Conservation (phyloP, 2,888 invertebrate genomes). For the Theodoxus fluviatilis region DNA sequence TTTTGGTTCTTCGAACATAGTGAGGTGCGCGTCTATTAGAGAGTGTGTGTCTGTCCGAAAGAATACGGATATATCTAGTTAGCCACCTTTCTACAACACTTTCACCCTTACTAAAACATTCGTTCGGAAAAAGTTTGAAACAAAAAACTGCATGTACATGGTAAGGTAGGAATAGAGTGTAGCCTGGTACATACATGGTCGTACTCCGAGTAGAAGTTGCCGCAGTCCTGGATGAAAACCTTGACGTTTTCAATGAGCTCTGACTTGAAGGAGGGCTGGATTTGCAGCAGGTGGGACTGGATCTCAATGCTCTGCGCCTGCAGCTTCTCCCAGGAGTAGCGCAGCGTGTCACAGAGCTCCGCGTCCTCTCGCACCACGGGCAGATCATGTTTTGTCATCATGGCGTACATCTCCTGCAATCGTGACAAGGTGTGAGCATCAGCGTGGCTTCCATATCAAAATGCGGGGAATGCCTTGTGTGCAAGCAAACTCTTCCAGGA, state of each 20-base stretch:
- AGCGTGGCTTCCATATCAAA: background rate
- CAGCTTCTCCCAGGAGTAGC: slow-evolving; percentile 87
- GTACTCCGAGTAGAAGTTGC: slow-evolving; percentile 66
- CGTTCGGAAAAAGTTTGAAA: too few relatives aligned
- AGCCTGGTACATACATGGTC: slow-evolving; percentile 46
- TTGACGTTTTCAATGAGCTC: slow-evolving; percentile 82
- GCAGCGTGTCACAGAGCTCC: slow-evolving; percentile 88
- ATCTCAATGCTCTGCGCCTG: slow-evolving; percentile 74
- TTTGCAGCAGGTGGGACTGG: slow-evolving; percentile 79
- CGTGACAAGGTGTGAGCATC: background rate
- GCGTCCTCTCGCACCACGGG: slow-evolving; percentile 85
- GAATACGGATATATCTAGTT: too few relatives aligned
- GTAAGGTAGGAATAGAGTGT: too few relatives aligned
- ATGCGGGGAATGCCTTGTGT: background rate
- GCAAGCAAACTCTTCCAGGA: background rate
- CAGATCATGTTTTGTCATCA: slow-evolving; percentile 85
- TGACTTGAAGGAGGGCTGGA: slow-evolving; percentile 87
- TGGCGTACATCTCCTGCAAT: slow-evolving; percentile 80
- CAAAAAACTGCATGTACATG: too few relatives aligned
- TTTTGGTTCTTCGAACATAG: too few relatives aligned
- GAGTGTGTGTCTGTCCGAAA: too few relatives aligned
- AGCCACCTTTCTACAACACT: too few relatives aligned
- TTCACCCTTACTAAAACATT: too few relatives aligned
- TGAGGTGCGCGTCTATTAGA: too few relatives aligned
- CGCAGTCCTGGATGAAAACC: slow-evolving; percentile 75